Conservation (phyloP, 92 coral and sea anemone species). For the Epizoanthus ramosus region DNA sequence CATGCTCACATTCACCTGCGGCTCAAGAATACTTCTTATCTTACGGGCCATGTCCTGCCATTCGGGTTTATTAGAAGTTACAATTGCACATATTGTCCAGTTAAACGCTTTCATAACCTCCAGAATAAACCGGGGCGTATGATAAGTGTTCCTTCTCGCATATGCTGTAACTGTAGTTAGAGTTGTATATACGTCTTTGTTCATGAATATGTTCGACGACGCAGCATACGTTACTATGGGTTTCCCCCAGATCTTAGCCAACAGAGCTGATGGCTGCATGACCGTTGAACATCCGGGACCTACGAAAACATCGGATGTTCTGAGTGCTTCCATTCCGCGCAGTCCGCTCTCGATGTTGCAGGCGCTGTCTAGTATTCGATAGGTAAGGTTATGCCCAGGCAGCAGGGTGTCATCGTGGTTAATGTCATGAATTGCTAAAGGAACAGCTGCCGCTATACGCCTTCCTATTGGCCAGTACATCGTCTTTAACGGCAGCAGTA, state of each 20-base stretch:
- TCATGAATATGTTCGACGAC: conserved; percentile 66
- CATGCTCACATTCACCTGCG: conserved; percentile 46
- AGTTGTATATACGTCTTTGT: conserved; percentile 60
- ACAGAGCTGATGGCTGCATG: conserved; percentile 63
- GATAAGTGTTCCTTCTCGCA: conserved; percentile 57
- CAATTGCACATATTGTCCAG: conserved; percentile 76
- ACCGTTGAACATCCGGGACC: conserved; percentile 81
- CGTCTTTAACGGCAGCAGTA: conserved; percentile 65
- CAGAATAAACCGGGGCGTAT: conserved; percentile 63
- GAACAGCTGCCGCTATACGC: conserved; percentile 78
- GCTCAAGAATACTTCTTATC: conserved; percentile 38
- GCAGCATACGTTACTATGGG: conserved; percentile 79
- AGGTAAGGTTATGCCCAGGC: conserved; percentile 61
- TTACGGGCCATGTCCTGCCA: conserved; percentile 73
- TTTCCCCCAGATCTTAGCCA: conserved; percentile 76
- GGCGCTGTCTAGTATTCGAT: conserved; percentile 67
- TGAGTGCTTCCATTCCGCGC: conserved; percentile 60
- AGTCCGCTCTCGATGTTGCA: conserved; percentile 71
- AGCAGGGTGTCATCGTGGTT: conserved; percentile 51
- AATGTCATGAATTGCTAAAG: conserved; percentile 66
- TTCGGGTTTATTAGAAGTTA: conserved; percentile 72
- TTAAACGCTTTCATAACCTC: conserved; percentile 61
- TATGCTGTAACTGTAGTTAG: conserved; percentile 76
- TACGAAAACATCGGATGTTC: conserved; percentile 56
- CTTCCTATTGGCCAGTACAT: conserved; percentile 84